phyloP scores from a whole-genome alignment of 2,888 invertebrate species.

The Colostygia pectinataria region DNA sequence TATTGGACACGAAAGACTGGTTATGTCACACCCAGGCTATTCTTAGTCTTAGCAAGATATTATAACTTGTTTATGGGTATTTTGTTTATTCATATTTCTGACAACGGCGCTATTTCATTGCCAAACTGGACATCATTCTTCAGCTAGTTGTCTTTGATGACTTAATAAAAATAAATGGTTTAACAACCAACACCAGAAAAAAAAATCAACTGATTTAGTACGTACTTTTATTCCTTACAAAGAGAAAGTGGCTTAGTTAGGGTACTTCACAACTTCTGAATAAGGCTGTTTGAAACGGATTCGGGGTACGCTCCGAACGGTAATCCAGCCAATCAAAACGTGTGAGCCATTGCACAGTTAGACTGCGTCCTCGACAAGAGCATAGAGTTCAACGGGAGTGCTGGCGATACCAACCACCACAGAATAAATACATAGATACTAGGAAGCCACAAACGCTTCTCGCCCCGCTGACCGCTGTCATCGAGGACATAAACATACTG shows the following conservation, averaged over 20 bases:
- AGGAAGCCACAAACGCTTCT: no score
- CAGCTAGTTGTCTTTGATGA: no score
- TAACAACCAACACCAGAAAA: background rate
- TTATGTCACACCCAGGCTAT: conserved; percentile 29
- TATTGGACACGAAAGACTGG: conserved; percentile 37
- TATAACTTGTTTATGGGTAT: conserved; percentile 13
- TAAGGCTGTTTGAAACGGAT: conserved; percentile 7
- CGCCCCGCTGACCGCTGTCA: no score
- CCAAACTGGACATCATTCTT: background rate
- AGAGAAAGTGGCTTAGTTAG: conserved; percentile 12
- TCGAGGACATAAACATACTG: no score
- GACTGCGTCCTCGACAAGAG: no score
- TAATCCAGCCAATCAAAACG: conserved; percentile 45
- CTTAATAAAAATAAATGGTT: no score
- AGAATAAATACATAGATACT: no score
- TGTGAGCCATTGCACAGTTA: conserved; percentile 34
- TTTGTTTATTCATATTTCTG: conserved; percentile 8
- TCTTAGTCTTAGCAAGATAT: conserved; percentile 12
- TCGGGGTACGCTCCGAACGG: conserved; percentile 23
- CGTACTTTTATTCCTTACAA: background rate
- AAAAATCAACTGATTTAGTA: conserved; percentile 1
- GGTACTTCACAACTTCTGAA: conserved; percentile 10
- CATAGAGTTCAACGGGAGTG: no score
- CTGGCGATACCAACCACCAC: no score
- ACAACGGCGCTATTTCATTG: background rate